A percentile compares a stretch with the other conserved stretches of the same genome.
Conservation (phyloP, 2,888 invertebrate species). For the Coleophora flavipennella region DNA sequence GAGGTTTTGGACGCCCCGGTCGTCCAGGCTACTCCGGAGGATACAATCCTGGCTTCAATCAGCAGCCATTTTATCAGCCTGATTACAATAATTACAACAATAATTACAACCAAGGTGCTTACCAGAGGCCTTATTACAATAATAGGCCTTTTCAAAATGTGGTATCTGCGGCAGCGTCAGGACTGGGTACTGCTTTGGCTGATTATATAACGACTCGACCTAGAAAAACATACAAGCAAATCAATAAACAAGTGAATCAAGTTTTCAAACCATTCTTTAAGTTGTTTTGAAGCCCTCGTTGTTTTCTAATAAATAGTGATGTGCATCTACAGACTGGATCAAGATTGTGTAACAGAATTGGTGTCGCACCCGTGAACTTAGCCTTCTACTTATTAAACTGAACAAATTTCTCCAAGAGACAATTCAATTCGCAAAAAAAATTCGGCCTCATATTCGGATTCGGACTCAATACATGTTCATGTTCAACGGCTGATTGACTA, state of each 20-base stretch:
- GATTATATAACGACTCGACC: constrained; percentile 50
- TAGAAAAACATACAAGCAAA: constrained; percentile 44
- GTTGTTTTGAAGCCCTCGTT: constrained; percentile 31
- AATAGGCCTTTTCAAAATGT: constrained; percentile 43
- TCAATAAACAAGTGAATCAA: constrained; percentile 46
- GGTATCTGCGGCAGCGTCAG: constrained; percentile 59
- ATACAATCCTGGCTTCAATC: constrained; percentile 8
- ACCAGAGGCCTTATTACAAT: constrained; percentile 4
- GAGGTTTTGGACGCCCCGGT: constrained; percentile 16
- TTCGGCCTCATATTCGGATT: too few species aligned
- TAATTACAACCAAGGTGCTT: constrained; percentile 1
- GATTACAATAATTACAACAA: background rate
- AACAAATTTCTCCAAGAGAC: too few species aligned
- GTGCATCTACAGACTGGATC: too few species aligned
- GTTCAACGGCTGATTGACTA: too few species aligned
- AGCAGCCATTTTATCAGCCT: constrained; percentile 4
- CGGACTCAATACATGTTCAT: too few species aligned
- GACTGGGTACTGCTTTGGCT: constrained; percentile 66
- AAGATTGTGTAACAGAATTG: too few species aligned
- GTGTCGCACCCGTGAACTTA: too few species aligned
- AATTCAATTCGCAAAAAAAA: too few species aligned
- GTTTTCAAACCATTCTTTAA: constrained; percentile 50
- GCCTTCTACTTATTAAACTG: too few species aligned
- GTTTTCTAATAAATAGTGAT: background rate
- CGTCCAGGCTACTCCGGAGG: constrained; percentile 14